These are phyloP conservation scores for Osedax fenrisi DNA, from an alignment of 2,888 invertebrate genomes.

Conservation along the genomic window DNA sequence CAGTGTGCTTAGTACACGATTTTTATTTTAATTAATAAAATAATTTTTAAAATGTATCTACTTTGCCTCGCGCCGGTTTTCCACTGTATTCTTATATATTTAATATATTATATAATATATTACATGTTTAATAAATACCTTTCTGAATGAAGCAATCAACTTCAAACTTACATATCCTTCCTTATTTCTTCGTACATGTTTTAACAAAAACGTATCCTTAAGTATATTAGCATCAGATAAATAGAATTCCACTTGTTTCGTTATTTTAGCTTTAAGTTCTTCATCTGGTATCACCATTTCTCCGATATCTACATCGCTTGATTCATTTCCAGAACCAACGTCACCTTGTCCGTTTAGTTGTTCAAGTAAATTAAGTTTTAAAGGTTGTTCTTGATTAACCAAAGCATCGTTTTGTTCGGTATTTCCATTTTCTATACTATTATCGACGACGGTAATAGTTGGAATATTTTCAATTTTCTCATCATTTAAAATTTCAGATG, in stretches of 20 bases:
- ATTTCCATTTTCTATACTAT: neutral
- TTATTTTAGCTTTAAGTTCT: slow-evolving; percentile 43
- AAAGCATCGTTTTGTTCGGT: too few relatives aligned
- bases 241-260: slow-evolving; percentile 69
- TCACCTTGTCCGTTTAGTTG: neutral
- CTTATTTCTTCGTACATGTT: slow-evolving; percentile 84
- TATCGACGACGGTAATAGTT: neutral
- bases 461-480: neutral
- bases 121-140: slow-evolving; percentile 50
- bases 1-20: too few relatives aligned
- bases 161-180: slow-evolving; percentile 88
- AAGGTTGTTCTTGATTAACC: neutral
- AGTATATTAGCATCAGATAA: slow-evolving; percentile 87
- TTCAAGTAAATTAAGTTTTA: neutral
- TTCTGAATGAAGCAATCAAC: slow-evolving; percentile 82
- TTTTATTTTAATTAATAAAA: too few relatives aligned
- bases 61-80: too few relatives aligned
- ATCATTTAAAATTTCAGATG: too few relatives aligned
- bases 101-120: too few relatives aligned
- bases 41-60: too few relatives aligned
- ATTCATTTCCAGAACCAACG: neutral
- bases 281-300: slow-evolving; percentile 44
- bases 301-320: neutral
- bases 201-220: slow-evolving; percentile 83
- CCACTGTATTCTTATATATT: too few relatives aligned